Base-by-base conservation (phyloP, 2,888 invertebrate genomes). In the Tiphia femorata region DNA sequence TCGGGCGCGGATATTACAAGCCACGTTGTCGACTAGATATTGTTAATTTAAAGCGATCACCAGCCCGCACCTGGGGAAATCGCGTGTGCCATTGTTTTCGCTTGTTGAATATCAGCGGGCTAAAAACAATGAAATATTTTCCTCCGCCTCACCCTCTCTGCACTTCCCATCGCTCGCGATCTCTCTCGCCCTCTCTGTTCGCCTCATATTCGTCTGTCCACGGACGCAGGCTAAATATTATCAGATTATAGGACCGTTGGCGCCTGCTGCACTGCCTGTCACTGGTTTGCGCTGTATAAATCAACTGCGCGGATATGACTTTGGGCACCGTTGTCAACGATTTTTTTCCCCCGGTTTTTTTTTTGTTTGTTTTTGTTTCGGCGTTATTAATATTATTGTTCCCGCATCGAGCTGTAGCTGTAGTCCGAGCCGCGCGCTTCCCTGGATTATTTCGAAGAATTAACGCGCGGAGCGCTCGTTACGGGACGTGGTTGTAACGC, bases 21-120 rank as follows among this genome's bases (percentile, higher is more conserved):
- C 47, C 37, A 33, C 10, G 51, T 30, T 54, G 47, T 49, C 44
- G 49, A 58, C 56, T 49, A 49, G 27, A 25, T 49, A 25, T 49
- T 48, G 56, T 64, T 67, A 67, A 67, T 67, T 62, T 56, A 54
- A 56, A 65, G 64, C 62, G 58, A 67, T 62, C 19, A 38, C 35
- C 47, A 29, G 19, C 33, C 35, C 30, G 43, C 53, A 46, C 35
- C 48, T 40, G 30, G 64, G 58, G 62, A 53, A 56, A 52, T 52
- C 41, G 40, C 46, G 46, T 25, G 27, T 30, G 55, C 43, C 50
- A 64, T 67, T 57, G 62, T 41, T 67, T 57, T 12, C 49, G 14
- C n/a, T n/a, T 54, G 53, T 49, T 54, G 67, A 62, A 67, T 59
- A 50, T 51, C 40, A 54, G 54, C 54, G 49, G 14, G 12, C 33